A percentile compares a stretch with the other conserved stretches of the same genome.
These are phyloP conservation scores for Parauchenoglanis punctatus DNA, from an alignment of 2,797 vertebrate genomes.

Conservation along the genomic window DNA sequence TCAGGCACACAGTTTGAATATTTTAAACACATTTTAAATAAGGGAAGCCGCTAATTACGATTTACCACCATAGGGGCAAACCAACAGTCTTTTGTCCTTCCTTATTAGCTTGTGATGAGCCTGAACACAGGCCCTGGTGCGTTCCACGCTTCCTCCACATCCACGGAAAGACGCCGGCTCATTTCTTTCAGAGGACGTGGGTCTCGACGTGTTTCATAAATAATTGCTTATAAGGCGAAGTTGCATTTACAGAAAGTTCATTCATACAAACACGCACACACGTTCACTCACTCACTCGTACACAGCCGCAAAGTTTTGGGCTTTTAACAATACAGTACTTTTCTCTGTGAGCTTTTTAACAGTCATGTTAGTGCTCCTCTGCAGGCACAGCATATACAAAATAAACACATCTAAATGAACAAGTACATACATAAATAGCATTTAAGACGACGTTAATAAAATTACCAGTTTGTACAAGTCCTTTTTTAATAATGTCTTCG, in stretches of 20 bases:
- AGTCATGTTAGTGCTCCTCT: slow-evolving; percentile 27
- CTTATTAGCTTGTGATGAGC: slow-evolving; percentile 1
- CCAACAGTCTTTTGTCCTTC: slow-evolving; percentile 2
- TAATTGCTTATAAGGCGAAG: slow-evolving; percentile 65
- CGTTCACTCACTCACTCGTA: not conserved
- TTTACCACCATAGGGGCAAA: slow-evolving; percentile 49
- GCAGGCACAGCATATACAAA: slow-evolving; percentile 68
- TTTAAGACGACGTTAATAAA: slow-evolving; percentile 70
- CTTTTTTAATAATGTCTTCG: not conserved
- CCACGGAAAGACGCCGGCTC: not conserved
- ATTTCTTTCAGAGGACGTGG: slow-evolving; percentile 22
- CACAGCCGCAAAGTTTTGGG: slow-evolving; percentile 52
- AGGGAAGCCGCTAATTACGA: slow-evolving; percentile 14
- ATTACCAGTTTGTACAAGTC: slow-evolving; percentile 39
- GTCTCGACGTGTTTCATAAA: slow-evolving; percentile 73
- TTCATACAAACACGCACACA: slow-evolving; percentile 23
- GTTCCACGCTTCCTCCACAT: not conserved
- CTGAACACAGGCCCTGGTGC: slow-evolving; percentile 4
- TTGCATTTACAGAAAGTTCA: slow-evolving; percentile 59
- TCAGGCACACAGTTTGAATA: slow-evolving; percentile 50
- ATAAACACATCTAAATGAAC: slow-evolving; percentile 51
- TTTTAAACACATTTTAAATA: slow-evolving; percentile 24
- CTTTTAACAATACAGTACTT: slow-evolving; percentile 73
- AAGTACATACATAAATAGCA: slow-evolving; percentile 80
- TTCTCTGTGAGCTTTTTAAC: slow-evolving; percentile 69